Percentiles rank a stretch among this genome's conserved stretches.
Evolutionary conservation across 2,888 invertebrate species (phyloP).

Genomic region (Prosapia bicincta): DNA sequence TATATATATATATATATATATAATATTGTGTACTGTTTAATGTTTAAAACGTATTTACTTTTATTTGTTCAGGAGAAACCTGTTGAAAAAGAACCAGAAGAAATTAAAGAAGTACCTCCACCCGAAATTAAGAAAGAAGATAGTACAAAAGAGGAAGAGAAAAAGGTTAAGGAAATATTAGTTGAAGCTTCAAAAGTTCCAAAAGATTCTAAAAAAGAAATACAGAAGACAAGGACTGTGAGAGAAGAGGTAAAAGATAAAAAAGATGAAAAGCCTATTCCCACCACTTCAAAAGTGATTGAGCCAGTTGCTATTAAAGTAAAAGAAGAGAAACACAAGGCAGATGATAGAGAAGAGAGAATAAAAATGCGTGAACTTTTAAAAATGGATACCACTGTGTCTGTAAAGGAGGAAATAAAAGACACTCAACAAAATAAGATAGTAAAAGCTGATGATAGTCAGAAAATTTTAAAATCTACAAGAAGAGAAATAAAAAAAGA

Average conservation of each 20-base stretch:
- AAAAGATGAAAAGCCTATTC: conserved; percentile 40
- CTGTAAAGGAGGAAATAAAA: conserved; percentile 6
- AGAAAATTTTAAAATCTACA: conserved; percentile 2
- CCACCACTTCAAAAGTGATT: conserved; percentile 4
- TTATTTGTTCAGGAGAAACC: conserved; percentile 23
- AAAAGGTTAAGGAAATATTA: conserved; percentile 21
- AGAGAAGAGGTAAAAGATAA: conserved; percentile 43
- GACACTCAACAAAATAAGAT: conserved; percentile 15
- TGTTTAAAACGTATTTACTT: no score
- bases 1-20: no score
- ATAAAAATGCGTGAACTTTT: conserved; percentile 21
- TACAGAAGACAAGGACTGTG: conserved; percentile 30
- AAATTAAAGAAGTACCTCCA: conserved; percentile 37
- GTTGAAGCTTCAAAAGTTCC: conserved; percentile 17
- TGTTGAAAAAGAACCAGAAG: conserved; percentile 38
- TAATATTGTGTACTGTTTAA: no score
- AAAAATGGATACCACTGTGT: background rate
- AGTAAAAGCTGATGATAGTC: conserved; percentile 19
- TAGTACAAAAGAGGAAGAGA: conserved; percentile 32
- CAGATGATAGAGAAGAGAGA: conserved; percentile 26
- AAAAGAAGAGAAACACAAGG: conserved; percentile 19
- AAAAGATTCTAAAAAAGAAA: conserved; percentile 27
- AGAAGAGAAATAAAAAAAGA: conserved; percentile 19
- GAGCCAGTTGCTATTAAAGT: background rate
- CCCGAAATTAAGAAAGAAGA: conserved; percentile 32